Evolutionary conservation across 2,797 vertebrate species (phyloP), one percentile per base, ranked within the genome.

Genomic region (Girardinus metallicus): DNA sequence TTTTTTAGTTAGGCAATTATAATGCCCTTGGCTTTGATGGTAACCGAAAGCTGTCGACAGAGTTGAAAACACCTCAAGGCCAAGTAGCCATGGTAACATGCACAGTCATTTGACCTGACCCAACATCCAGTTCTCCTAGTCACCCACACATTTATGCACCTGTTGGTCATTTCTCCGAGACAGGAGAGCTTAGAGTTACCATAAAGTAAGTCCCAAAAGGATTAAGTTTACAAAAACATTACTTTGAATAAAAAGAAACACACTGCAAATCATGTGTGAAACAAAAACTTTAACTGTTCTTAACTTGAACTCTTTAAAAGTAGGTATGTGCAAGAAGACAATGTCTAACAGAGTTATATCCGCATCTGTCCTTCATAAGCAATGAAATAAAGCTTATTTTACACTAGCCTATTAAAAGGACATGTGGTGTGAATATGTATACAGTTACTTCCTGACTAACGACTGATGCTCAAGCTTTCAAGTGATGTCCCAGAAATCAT

Each of bases 31-130:
- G 88, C 85, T 85, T 87, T 84, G 60, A 86, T 74, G 60, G 81
- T 79, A 79, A 88, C 79, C 85, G 83, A 88, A 92, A 83, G 83
- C 85, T 83, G 88, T 90, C 85, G 86, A 88, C 89, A 89, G 85
- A 90, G 91, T 86, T 92, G 85, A 89, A 71, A 93, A 90, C 70
- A 78, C 86, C 80, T 80, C 87, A 82, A 89, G 92, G 87, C 87
- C 82, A 78, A 76, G 92, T 84, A 87, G 89, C 91, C 93, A 94
- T 92, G 92, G 93, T 77, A 93, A 95, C 90, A 4, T 77, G 86
- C 80, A 88, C 83, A 83, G 82, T 93, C 90, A 77, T 89, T 86
- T 90, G 85, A 88, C 87, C 86, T 89, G 90, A 94, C 90, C 91
- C 81, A 84, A 87, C 82, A 90, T 87, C 82, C 76, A 77, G 44